Evolutionary conservation across 2,888 invertebrate species (phyloP).

Genomic region (Cactoblastis cactorum): DNA sequence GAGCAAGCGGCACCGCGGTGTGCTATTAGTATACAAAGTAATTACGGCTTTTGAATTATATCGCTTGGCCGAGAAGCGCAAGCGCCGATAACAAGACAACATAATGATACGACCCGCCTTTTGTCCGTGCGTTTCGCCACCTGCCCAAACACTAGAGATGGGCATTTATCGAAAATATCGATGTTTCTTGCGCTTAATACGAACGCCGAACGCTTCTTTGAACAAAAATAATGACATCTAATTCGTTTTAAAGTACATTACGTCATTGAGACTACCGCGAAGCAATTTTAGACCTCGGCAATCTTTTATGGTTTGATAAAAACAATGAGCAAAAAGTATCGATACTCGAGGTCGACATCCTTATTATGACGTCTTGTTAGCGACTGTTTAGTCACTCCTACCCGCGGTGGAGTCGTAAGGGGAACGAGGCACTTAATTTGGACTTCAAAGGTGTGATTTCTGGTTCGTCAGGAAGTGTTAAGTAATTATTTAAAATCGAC

Average conservation of each 20-base stretch:
- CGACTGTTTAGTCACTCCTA: slow-evolving; percentile 64
- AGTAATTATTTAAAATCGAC: slow-evolving; percentile 64
- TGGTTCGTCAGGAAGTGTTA: slow-evolving; percentile 61
- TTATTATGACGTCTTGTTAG: slow-evolving; percentile 74
- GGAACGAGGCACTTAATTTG: slow-evolving; percentile 66
- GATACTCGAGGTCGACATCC: slow-evolving; percentile 61
- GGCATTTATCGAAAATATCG: slow-evolving; percentile 34
- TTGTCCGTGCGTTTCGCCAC: slow-evolving; percentile 77
- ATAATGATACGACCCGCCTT: slow-evolving; percentile 72
- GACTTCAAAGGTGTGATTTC: slow-evolving; percentile 72
- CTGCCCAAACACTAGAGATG: slow-evolving; percentile 68
- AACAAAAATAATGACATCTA: slow-evolving; percentile 11
- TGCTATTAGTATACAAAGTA: slow-evolving; percentile 59
- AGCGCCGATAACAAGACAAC: slow-evolving; percentile 75
- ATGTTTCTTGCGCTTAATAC: slow-evolving; percentile 12
- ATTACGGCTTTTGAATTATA: slow-evolving; percentile 66
- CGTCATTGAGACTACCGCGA: slow-evolving; percentile 17
- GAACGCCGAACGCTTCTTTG: not conserved
- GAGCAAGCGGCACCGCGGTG: slow-evolving; percentile 35
- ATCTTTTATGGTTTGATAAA: slow-evolving; percentile 28
- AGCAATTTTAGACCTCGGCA: slow-evolving; percentile 18
- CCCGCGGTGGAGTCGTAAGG: slow-evolving; percentile 43
- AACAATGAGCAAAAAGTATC: slow-evolving; percentile 53
- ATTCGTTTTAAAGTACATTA: slow-evolving; percentile 10
- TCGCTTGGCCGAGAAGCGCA: slow-evolving; percentile 60